Evolutionary conservation across 1,140 invertebrate species (phyloP), one percentile per base, ranked within the genome.

Genomic region (Drosophila pachea): DNA sequence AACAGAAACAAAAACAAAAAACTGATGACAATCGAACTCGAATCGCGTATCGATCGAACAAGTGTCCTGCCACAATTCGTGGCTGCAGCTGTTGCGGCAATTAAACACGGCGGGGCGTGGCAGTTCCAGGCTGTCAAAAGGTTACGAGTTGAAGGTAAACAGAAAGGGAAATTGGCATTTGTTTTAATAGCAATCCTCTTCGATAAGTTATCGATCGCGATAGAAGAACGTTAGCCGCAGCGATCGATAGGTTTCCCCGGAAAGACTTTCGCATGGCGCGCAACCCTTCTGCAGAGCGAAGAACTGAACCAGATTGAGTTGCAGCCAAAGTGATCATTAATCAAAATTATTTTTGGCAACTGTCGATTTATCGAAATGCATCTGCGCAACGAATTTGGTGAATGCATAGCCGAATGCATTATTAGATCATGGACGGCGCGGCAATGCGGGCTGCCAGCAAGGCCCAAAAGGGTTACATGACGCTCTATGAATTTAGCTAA

Each of bases 401-500:
- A 56, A 54, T 56, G 33, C 49, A 63, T 52, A n/a, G 12, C 48
- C 48, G 53, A 48, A 29, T 74, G 75, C 75, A 79, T 68, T 77
- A 78, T 83, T 83, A 67, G 66, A 81, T 74, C 79, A 84, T 29
- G 66, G 48, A 6, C 16, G 40, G 11, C 9, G 4, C 38, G 14
- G 53, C 12, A 11, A 82, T 84, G 79, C 78, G 79, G 79, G 78
- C 65, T 32, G 50, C 33, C 33, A 45, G 48, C 65, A 83, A 62
- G 78, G 50, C 33, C 33, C 45, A 48, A 68, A 83, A 62, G 78
- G 78, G 79, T 84, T 78, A 68, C 56, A 48, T 16, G 12, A 2
- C 14, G 8, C 7, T 49, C 22, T 35, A 42, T 45, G 66, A 48
- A 74, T 82, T 79, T 82, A 82, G 77, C 77, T 81, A 81, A 81